Evolutionary conservation across 1,140 invertebrate genomes (phyloP).

Genomic region (Cecropterus lyciades): DNA sequence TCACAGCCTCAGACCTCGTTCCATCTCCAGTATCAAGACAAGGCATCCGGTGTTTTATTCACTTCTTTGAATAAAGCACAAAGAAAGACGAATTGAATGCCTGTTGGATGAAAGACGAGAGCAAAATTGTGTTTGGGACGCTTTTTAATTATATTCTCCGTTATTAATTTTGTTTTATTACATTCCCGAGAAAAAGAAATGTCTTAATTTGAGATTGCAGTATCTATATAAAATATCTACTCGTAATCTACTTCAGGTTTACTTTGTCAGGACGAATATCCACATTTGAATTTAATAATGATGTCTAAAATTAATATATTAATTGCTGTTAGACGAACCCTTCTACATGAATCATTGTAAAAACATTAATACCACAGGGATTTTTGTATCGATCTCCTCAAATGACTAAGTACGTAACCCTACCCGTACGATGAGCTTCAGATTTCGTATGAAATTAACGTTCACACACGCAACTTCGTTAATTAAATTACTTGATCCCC

Average conservation of each 20-base stretch:
- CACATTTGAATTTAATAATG: no score
- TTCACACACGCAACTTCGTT: slow-evolving; percentile 45
- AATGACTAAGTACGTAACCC: slow-evolving; percentile 12
- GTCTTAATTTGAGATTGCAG: no score
- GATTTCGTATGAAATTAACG: slow-evolving; percentile 14
- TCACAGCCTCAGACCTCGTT: slow-evolving; percentile 59
- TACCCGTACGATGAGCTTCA: slow-evolving; percentile 8
- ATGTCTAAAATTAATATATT: no score
- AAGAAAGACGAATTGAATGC: slow-evolving; percentile 46
- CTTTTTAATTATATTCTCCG: slow-evolving; percentile 19
- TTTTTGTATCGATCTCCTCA: slow-evolving; percentile 4
- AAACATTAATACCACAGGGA: not conserved
- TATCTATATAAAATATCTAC: no score
- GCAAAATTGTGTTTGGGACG: slow-evolving; percentile 22
- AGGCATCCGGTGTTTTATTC: slow-evolving; percentile 67
- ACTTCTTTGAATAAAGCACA: slow-evolving; percentile 49
- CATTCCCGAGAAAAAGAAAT: no score
- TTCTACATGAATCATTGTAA: not conserved
- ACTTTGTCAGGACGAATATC: no score
- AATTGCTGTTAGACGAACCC: not conserved
- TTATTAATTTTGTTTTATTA: no score
- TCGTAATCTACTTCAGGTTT: no score
- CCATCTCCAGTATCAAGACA: slow-evolving; percentile 55
- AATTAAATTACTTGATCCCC: slow-evolving; percentile 61
- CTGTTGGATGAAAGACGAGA: slow-evolving; percentile 11